Evolutionary conservation across 2,797 vertebrate species (phyloP).

Genomic region (Jordanella pulchra): DNA sequence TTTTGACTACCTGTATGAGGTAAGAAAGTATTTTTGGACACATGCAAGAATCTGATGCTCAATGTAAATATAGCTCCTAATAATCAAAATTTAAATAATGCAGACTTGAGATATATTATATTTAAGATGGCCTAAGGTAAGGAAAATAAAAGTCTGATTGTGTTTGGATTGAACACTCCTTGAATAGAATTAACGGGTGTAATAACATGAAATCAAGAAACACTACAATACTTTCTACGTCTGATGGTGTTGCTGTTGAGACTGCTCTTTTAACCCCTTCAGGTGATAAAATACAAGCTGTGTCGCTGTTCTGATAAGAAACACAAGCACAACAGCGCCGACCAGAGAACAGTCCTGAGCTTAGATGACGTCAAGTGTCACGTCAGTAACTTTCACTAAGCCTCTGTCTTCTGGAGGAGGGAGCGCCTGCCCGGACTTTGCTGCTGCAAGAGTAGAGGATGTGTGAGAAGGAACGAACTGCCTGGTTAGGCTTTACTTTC

Average conservation of each 20-base stretch:
- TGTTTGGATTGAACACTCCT: not conserved
- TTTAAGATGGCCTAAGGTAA: not conserved
- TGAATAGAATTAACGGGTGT: not conserved
- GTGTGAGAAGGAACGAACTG: slow-evolving; percentile 36
- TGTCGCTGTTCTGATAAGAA: slow-evolving; percentile 90
- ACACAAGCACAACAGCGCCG: slow-evolving; percentile 88
- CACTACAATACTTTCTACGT: not conserved
- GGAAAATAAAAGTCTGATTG: not conserved
- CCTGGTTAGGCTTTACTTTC: slow-evolving; percentile 30
- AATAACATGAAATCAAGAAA: not conserved
- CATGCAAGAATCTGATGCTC: not conserved
- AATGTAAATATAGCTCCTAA: not conserved
- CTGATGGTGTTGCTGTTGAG: not conserved
- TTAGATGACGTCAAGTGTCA: slow-evolving; percentile 97
- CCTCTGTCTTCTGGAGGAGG: slow-evolving; percentile 15
- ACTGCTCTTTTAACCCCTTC: slow-evolving; percentile 26
- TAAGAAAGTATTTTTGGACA: slow-evolving; percentile 60
- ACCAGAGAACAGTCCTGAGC: slow-evolving; percentile 91
- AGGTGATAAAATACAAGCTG: slow-evolving; percentile 94
- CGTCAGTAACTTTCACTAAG: slow-evolving; percentile 86
- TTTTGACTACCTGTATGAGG: slow-evolving; percentile 98
- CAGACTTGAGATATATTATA: not conserved
- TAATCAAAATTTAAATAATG: not conserved
- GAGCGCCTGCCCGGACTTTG: slow-evolving; percentile 33
- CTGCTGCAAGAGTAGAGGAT: slow-evolving; percentile 14